A percentile compares a stretch with the other conserved stretches of the same genome.
These are phyloP conservation scores for Coluber constrictor DNA, from an alignment of 2,797 vertebrate genomes.

Conservation along the genomic window DNA sequence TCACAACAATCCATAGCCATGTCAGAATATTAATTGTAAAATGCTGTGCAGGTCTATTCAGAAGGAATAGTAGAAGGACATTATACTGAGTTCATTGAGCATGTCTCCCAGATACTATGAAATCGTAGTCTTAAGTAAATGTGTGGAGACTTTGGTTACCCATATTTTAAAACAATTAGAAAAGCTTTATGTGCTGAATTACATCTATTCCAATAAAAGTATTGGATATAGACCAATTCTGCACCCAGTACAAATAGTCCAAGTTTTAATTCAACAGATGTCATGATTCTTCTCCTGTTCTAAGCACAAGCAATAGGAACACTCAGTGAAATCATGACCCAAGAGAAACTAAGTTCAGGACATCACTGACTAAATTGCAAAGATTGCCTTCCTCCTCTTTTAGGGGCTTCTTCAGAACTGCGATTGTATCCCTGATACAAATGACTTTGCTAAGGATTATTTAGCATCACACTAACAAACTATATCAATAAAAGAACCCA, in stretches of 20 bases:
- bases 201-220: background rate
- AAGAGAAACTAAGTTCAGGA: background rate
- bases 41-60: background rate
- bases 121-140: background rate
- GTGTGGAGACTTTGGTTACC: background rate
- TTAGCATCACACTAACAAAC: background rate
- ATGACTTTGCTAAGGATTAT: background rate
- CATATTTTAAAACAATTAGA: background rate
- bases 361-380: background rate
- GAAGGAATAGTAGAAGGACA: background rate
- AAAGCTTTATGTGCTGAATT: background rate
- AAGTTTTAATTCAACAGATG: background rate
- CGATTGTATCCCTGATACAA: background rate
- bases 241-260: background rate
- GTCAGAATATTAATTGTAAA: background rate
- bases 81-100: background rate
- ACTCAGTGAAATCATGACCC: background rate
- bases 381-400: background rate
- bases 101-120: background rate
- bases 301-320: background rate
- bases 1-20: background rate
- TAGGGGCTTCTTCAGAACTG: background rate
- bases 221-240: background rate
- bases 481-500: background rate
- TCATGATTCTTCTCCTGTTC: background rate